A percentile compares a stretch with the other conserved stretches of the same genome.
Conservation (phyloP, 1,140 invertebrate genomes). For the Drosophila yakuba region DNA sequence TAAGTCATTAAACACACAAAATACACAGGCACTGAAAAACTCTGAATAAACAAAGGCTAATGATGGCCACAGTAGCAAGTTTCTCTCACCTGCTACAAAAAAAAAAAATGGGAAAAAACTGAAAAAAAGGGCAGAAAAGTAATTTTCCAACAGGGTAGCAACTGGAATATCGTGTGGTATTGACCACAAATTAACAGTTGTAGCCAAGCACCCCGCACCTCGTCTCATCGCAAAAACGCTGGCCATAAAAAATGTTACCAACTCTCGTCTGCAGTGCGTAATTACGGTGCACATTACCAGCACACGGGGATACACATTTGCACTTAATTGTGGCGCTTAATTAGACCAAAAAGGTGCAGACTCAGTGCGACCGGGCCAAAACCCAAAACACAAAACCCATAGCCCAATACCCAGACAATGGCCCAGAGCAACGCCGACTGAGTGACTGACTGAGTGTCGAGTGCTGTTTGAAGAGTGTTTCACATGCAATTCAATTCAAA, state of each 20-base stretch:
- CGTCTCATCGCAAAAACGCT: conserved; percentile 41
- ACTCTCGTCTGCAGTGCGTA: conserved; percentile 67
- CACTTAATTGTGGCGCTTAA: conserved; percentile 82
- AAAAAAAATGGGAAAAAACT: conserved; percentile 1
- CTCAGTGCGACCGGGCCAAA: conserved; percentile 28
- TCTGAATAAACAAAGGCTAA: conserved; percentile 52
- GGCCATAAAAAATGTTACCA: conserved; percentile 52
- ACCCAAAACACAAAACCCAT: conserved; percentile 3
- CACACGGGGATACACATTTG: conserved; percentile 66
- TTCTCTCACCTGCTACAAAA: conserved; percentile 67
- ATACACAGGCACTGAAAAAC: conserved; percentile 22
- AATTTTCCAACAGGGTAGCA: conserved; percentile 54
- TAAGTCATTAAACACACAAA: conserved; percentile 45
- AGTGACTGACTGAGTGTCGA: conserved; percentile 12
- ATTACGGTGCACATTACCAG: conserved; percentile 76
- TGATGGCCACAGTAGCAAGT: conserved; percentile 57
- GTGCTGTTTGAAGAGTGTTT: conserved; percentile 36
- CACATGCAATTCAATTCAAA: conserved; percentile 62
- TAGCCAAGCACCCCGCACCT: conserved; percentile 51
- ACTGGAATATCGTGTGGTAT: conserved; percentile 57
- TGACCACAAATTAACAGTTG: conserved; percentile 82
- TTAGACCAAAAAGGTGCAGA: conserved; percentile 80
- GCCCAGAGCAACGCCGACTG: conserved; percentile 46
- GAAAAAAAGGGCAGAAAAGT: conserved; percentile 19
- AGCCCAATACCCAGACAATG: conserved; percentile 48